Evolutionary conservation across 2,888 invertebrate species (phyloP), one percentile per base, ranked within the genome.

Genomic region (Apodemia mormo): DNA sequence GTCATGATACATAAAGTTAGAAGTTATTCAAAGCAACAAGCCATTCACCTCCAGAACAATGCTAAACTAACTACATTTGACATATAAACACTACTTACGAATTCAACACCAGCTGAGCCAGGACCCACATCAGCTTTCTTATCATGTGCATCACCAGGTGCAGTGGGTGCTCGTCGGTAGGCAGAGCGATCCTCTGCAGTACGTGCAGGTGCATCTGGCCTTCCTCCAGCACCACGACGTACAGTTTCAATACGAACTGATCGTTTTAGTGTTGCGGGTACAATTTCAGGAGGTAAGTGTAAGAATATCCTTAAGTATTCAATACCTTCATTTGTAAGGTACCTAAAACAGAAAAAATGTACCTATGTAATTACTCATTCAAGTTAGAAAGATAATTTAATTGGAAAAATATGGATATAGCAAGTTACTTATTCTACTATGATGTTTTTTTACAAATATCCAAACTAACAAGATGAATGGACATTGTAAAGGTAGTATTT

Each of bases 111-210:
- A 77, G 96, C 97, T 72, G 97, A 96, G 76, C 99, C 99, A 82
- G 98, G 97, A 77, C 99, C 99, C 81, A 98, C 99, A 92, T 99
- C 99, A 74, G 97, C 97, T 92, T 98, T 98, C 93, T 99, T 99
- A 89, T 99, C 99, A 72, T 95, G 94, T 68, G 95, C 94, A 66
- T 95, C 95, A 66, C 87, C 88, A 69, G 94, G 94, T 22, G 94
- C 92, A 8, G 94, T 89, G 54, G 96, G 96, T 33, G 96, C 96
- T 71, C 97, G 95, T 84, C 98, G 95, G 94, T 98, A 98, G 12
- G 96, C 96, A 8, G 96, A 95, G 73, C 98, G 95, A 87, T 98
- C 98, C 86, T 97, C 97, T 0, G 96, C 95, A 3, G 96, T 95
- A 82, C 97, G 96, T 75, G 96, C 96, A 30, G 96, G 94, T 54